A percentile compares a stretch with the other conserved stretches of the same genome.
These are phyloP conservation scores for Limonius californicus DNA, from an alignment of 1,140 invertebrate genomes.

Conservation along the genomic window DNA sequence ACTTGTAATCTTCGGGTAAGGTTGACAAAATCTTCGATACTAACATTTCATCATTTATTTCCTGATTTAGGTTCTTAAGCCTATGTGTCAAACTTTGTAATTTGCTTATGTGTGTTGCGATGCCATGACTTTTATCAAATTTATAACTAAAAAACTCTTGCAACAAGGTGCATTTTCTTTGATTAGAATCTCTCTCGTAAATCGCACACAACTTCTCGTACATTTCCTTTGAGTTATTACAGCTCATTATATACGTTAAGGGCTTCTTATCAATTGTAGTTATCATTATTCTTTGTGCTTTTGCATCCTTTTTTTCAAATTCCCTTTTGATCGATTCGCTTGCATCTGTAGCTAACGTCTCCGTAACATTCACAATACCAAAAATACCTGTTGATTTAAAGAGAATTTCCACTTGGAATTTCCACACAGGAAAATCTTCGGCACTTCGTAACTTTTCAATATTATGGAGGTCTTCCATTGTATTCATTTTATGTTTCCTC, in stretches of 20 bases:
- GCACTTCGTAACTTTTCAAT: not conserved
- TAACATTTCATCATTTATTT: slow-evolving; percentile 38
- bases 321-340: not conserved
- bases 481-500: no score
- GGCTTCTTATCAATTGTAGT: slow-evolving; percentile 30
- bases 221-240: slow-evolving; percentile 37
- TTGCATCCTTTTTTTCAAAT: slow-evolving; percentile 29
- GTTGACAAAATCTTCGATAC: slow-evolving; percentile 43
- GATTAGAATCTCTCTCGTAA: slow-evolving; percentile 39
- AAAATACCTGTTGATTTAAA: no score
- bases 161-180: slow-evolving; percentile 32
- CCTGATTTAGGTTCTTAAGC: slow-evolving; percentile 35
- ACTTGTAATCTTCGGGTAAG: slow-evolving; percentile 32
- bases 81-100: slow-evolving; percentile 37
- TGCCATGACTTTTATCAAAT: slow-evolving; percentile 30
- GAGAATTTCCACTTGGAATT: no score
- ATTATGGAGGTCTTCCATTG: not conserved
- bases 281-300: slow-evolving; percentile 31
- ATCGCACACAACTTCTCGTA: slow-evolving; percentile 39
- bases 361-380: not conserved
- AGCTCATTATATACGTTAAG: slow-evolving; percentile 36
- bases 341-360: not conserved
- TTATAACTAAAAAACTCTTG: slow-evolving; percentile 38
- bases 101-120: slow-evolving; percentile 35
- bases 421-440: no score